Percentiles rank a stretch among this genome's conserved stretches.
Conservation (phyloP, 2,113 vertebrate species). For the Cinclus cinclus region DNA sequence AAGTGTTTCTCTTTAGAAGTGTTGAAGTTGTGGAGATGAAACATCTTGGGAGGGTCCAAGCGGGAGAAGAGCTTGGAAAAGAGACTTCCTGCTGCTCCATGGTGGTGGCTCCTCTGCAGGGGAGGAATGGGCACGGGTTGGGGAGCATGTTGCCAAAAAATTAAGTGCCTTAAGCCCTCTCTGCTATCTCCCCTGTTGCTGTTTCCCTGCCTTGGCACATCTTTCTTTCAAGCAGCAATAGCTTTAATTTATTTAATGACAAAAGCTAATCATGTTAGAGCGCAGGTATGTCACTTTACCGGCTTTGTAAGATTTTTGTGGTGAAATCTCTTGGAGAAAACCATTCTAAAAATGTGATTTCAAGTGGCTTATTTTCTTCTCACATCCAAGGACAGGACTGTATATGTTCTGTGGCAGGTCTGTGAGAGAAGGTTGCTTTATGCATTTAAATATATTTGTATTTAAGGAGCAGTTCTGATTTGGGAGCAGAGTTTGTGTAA, state of each 20-base stretch:
- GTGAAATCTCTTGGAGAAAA: background rate
- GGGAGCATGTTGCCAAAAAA: background rate
- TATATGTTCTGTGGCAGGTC: background rate
- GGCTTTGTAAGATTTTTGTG: background rate
- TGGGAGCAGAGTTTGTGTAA: background rate
- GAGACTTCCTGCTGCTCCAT: rapidly evolving
- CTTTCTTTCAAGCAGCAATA: background rate
- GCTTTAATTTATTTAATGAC: constrained; percentile 38
- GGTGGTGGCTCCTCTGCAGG: background rate
- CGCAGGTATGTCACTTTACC: background rate
- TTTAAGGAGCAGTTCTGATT: background rate
- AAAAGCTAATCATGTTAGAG: constrained; percentile 12
- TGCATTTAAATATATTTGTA: background rate
- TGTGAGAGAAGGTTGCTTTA: background rate
- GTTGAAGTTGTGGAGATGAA: background rate
- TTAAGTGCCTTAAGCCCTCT: background rate
- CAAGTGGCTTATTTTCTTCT: background rate
- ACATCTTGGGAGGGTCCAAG: rapidly evolving
- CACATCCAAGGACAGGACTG: background rate
- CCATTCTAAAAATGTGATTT: background rate
- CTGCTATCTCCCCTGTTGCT: background rate
- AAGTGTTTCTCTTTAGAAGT: background rate
- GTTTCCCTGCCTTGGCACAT: background rate
- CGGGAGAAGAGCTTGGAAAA: background rate
- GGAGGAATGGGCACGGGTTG: rapidly evolving